Base-by-base conservation (phyloP, 2,888 invertebrate genomes). In the Amphiduros pacificus region DNA sequence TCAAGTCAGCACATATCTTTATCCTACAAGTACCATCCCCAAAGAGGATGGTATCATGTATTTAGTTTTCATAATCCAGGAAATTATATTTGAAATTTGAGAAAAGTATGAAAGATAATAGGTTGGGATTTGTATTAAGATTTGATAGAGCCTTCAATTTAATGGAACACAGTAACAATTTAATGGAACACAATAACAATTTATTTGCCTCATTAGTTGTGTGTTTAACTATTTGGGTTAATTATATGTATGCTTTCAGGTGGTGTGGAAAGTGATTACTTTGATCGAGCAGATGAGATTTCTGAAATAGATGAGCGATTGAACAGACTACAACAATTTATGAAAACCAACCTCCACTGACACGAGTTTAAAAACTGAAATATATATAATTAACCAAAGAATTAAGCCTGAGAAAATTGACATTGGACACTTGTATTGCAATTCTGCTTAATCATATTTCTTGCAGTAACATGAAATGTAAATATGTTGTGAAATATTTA, bases 271-370 rank as follows among this genome's bases (percentile, higher is more conserved):
- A 74, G 73, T 66, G 78, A 78, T 56, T 74, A 69, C 55, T 76
- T 75, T 64, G 76, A 80, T 55, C 66, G 77, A 63, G 78, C 79
- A 9, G 75, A 74, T 20, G 80, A 80, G 64, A 80, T 80, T 49
- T 75, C 74, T 26, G 80, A 80, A 61, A 80, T 80, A 57, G 80
- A 80, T 62, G 78, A 74, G 20, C 65, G 79, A 64, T 66, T 80
- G 22, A 77, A 72, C 41, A 63, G 79, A 31, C 67, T 80, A 26
- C 79, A 80, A 58, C 72, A 77, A 51, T 53, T 59, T 28, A 59
- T 59, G 59, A 59, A 59, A 32, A 53, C 59, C 22, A 44, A 44
- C n/a, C n/a, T 44, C 5, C 4, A n/a, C n/a, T 9, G n/a, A 4
- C 22, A n/a, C 5, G n/a, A 44, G n/a, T 22, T 20, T 44, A 44